Evolutionary conservation across 1,140 invertebrate species (phyloP).

Genomic region (Rhyzopertha dominica): DNA sequence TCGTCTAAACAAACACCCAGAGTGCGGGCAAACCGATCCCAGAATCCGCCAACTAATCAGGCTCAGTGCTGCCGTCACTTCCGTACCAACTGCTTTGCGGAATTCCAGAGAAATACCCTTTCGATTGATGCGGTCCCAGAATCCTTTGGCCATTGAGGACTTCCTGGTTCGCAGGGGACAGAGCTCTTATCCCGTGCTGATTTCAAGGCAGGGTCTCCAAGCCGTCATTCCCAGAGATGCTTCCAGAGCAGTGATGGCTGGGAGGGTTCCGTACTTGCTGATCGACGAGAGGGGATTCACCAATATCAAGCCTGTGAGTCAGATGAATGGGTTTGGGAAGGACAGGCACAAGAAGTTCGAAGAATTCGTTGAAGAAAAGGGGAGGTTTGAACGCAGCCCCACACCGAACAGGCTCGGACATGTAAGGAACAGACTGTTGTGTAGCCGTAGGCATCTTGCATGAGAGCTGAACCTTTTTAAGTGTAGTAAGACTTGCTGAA

Average conservation of each 20-base stretch:
- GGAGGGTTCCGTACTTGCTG: conserved; percentile 69
- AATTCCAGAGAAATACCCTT: conserved; percentile 63
- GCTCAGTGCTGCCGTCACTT: conserved; percentile 64
- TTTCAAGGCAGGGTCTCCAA: conserved; percentile 70
- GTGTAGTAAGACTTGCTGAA: no score
- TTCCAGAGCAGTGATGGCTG: conserved; percentile 64
- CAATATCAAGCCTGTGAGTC: conserved; percentile 70
- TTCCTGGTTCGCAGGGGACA: conserved; percentile 60
- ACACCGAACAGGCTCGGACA: no score
- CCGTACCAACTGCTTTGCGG: conserved; percentile 36
- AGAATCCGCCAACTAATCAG: conserved; percentile 61
- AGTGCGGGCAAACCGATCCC: conserved; percentile 61
- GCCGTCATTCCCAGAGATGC: conserved; percentile 71
- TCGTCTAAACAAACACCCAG: conserved; percentile 59
- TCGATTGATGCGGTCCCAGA: conserved; percentile 58
- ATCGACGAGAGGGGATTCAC: conserved; percentile 71
- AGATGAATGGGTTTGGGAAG: no score
- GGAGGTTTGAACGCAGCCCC: no score
- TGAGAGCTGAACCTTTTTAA: no score
- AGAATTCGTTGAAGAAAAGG: no score
- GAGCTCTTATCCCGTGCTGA: conserved; percentile 59
- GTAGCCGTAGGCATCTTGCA: conserved; percentile 30
- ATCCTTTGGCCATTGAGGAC: conserved; percentile 69
- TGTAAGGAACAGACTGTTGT: conserved; percentile 29
- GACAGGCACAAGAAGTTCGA: no score